Base-by-base conservation (phyloP, 2,888 invertebrate genomes). In the Pogonocherus hispidulus region DNA sequence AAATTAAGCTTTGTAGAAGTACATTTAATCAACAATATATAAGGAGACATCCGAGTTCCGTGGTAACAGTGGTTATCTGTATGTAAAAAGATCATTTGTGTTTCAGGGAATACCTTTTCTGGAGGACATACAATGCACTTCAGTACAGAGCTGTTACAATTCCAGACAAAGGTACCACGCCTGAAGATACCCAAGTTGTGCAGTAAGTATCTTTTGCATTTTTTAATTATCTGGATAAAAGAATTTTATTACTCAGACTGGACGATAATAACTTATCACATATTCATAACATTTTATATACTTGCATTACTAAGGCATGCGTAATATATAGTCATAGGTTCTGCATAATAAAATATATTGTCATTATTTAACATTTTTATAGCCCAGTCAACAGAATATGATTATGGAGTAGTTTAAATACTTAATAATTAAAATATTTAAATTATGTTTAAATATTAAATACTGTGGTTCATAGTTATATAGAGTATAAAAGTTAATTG, bases 101-200 rank as follows among this genome's bases (percentile, higher is more conserved):
- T 87, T 88, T 69, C 84, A 91, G 92, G 72, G 94, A 94, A 86
- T 93, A 92, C 86, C 88, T 96, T 52, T 91, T 95, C 84, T 95
- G 96, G 93, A 93, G 92, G 87, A 93, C 95, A 1, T 94, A 95
- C 84, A 93, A 94, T 79, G 90, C 94, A 2, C 87, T 95, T 46
- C 95, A 95, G 81, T 95, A 96, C 80, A 91, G 94, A 78, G 94
- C 95, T 2, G 95, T 95, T 0, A 88, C 93, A n/a, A 89, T 94
- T 73, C 94, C 94, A 2, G 90, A 84, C 84, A 88, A 93, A 87
- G 88, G 91, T 86, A 88, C 88, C 81, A 85, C 90, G 80, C 86
- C 88, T 65, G 89, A 90, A 60, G 92, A 93, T 77, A 92, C 92
- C 76, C 89, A 92, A 84, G 90, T 93, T 77, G 93, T 94, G 77